Conservation (phyloP, 1,140 invertebrate species). For the Batillaria attramentaria region DNA sequence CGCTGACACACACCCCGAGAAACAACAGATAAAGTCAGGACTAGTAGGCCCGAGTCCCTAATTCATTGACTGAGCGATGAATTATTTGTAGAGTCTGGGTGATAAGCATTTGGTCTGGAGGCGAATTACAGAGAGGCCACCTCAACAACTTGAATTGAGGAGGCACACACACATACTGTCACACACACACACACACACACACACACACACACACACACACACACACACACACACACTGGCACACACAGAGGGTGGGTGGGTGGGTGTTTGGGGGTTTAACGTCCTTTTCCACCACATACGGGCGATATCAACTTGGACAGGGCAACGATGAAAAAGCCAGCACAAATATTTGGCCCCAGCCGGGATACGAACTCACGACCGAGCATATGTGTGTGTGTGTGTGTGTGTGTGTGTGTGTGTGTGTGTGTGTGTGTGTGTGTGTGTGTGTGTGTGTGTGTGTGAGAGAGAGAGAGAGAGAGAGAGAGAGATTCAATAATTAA, state of each 20-base stretch:
- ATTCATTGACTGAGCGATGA: no score
- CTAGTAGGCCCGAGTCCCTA: background rate
- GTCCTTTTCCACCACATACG: background rate
- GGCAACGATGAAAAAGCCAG: no score
- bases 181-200: constrained; percentile 14
- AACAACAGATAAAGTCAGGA: background rate
- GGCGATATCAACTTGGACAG: background rate
- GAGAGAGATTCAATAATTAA: background rate
- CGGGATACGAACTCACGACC: background rate
- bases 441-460: background rate
- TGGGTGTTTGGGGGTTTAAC: background rate
- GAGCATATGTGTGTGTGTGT: background rate
- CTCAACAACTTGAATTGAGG: no score
- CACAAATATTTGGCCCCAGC: no score
- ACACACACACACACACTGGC: background rate
- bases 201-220: background rate
- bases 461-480: background rate
- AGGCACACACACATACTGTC: no score
- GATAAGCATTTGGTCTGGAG: no score
- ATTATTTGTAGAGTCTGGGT: no score
- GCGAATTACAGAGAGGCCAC: no score
- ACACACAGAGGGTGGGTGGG: background rate
- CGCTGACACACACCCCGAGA: no score
- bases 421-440: background rate
- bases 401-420: background rate